Conservation (phyloP, 1,140 invertebrate species). For the Drosophila mojavensis region DNA sequence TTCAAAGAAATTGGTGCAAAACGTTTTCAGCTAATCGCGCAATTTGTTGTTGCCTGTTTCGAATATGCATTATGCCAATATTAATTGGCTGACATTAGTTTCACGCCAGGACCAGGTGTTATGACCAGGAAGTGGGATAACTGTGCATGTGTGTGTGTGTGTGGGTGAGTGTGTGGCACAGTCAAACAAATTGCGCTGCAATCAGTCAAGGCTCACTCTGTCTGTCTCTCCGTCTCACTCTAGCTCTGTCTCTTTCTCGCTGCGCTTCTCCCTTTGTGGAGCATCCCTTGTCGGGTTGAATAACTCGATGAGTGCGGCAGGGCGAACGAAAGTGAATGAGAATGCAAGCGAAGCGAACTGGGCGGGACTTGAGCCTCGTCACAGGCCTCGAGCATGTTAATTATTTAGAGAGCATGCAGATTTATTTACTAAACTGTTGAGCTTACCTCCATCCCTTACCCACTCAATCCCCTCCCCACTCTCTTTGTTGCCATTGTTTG, state of each 20-base stretch:
- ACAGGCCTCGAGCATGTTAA: constrained; percentile 65
- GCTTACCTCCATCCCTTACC: neutral
- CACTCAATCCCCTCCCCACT: neutral
- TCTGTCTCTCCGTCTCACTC: constrained; percentile 27
- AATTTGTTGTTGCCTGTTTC: constrained; percentile 14
- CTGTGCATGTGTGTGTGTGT: neutral
- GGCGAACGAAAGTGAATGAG: constrained; percentile 59
- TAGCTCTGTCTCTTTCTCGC: neutral
- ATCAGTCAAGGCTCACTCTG: constrained; percentile 60
- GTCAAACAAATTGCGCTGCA: constrained; percentile 65
- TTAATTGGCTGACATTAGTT: constrained; percentile 70
- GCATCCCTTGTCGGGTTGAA: constrained; percentile 54
- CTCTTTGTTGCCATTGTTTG: constrained; percentile 40
- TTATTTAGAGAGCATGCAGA: constrained; percentile 82
- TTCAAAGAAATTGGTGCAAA: constrained; percentile 24
- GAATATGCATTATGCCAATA: constrained; percentile 55
- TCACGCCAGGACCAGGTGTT: constrained; percentile 61
- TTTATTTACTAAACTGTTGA: constrained; percentile 74
- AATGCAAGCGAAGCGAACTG: constrained; percentile 10
- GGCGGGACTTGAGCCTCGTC: constrained; percentile 3
- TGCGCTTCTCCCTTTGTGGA: neutral
- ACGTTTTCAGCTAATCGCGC: constrained; percentile 58
- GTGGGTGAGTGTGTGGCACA: neutral
- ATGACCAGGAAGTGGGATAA: constrained; percentile 3
- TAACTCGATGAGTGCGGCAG: constrained; percentile 66